Evolutionary conservation across 2,113 vertebrate species (phyloP).

Genomic region (Larimichthys polyactis): DNA sequence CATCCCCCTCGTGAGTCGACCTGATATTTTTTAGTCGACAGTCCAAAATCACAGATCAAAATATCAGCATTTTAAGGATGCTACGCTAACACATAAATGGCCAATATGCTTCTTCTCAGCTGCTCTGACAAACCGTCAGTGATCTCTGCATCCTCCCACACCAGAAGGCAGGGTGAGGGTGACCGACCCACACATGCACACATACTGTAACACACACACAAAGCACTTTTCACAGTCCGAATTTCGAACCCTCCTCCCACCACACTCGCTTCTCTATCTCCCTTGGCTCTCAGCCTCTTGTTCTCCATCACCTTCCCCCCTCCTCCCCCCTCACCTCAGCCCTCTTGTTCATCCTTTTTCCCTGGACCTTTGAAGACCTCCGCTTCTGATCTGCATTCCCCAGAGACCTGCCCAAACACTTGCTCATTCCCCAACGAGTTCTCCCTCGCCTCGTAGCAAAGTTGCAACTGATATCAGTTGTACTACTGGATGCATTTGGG

Average conservation of each 20-base stretch:
- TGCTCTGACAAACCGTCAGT: constrained; percentile 1
- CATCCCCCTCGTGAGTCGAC: not conserved
- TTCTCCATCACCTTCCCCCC: constrained; percentile 2
- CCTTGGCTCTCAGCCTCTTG: constrained; percentile 34
- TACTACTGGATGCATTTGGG: constrained; percentile 22
- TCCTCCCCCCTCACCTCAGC: not conserved
- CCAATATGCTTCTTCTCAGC: constrained; percentile 17
- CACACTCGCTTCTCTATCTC: constrained; percentile 46
- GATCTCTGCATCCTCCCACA: constrained; percentile 23
- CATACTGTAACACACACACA: not conserved
- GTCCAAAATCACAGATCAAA: not conserved
- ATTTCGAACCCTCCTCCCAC: constrained; percentile 36
- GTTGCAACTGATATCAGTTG: not conserved
- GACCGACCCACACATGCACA: not conserved
- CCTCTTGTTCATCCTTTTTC: constrained; percentile 15
- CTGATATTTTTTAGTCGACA: too few species aligned
- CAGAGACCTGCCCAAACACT: constrained; percentile 36
- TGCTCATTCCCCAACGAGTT: constrained; percentile 28
- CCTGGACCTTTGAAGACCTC: not conserved
- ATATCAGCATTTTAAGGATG: not conserved
- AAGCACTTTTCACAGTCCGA: constrained; percentile 15
- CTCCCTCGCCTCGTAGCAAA: not conserved
- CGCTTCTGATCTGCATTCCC: constrained; percentile 47
- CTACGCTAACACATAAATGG: not conserved
- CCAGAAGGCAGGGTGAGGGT: constrained; percentile 21